phyloP scores from a whole-genome alignment of 2,797 vertebrate species.

The Manis pentadactyla region DNA sequence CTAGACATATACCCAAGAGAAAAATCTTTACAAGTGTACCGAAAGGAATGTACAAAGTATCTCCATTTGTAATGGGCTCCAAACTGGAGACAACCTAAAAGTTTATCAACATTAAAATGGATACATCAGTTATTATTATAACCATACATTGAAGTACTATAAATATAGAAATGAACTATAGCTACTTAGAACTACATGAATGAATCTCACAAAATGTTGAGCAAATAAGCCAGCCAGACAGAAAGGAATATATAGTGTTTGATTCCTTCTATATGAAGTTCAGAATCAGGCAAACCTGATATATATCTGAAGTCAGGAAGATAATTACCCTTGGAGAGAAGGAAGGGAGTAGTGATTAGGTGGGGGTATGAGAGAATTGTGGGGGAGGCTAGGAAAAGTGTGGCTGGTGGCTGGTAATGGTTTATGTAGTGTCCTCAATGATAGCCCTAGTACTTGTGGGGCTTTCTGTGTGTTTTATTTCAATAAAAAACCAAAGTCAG shows the following conservation, averaged over 20 bases:
- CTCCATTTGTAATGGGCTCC: neutral
- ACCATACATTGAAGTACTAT: neutral
- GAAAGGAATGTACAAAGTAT: neutral
- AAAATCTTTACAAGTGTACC: neutral
- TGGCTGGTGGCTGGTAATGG: neutral
- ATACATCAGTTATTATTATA: neutral
- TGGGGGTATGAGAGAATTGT: neutral
- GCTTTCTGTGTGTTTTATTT: neutral
- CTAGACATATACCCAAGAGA: neutral
- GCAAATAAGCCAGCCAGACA: neutral
- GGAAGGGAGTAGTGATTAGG: neutral
- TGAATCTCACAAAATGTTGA: neutral
- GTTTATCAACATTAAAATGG: neutral
- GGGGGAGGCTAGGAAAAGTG: too few species aligned
- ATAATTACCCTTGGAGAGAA: neutral
- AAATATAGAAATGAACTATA: slow-evolving; percentile 50
- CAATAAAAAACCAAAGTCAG: neutral
- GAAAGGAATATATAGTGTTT: neutral
- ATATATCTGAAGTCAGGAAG: neutral
- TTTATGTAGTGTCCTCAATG: neutral
- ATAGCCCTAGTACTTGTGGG: neutral
- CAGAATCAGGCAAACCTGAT: slow-evolving; percentile 34
- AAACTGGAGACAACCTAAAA: slow-evolving; percentile 18
- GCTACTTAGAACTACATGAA: neutral
- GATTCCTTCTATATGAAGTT: neutral